Evolutionary conservation across 2,113 vertebrate species (phyloP), one percentile per base, ranked within the genome.

Genomic region (Tachycineta bicolor): DNA sequence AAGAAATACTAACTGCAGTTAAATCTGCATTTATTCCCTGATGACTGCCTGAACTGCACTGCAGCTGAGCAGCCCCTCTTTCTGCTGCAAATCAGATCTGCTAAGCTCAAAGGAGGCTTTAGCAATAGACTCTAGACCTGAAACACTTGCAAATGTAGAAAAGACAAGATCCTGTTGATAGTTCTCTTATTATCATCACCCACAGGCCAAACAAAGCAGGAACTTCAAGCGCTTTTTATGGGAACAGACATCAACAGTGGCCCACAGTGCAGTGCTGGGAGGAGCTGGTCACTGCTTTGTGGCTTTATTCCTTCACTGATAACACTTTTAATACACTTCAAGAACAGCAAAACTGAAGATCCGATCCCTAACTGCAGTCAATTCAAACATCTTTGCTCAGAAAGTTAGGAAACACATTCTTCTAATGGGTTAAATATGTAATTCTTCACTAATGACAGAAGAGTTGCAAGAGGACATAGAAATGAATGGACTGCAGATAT

Each of bases 151-250:
- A 50, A 87, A 59, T 10, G 23, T 24, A 80, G 29, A 71, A 73
- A 23, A 59, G 19, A 71, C 2, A 1, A 14, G 52, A 68, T 41
- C 22, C 12, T 74, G 23, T 19, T 65, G 15, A 46, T 21, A 73
- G 29, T 37, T 44, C 44, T 70, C 24, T 63, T 46, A 25, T 50
- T n/a, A 37, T 39, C 62, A 63, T 70, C 33, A 34, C 44, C 56
- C 26, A 17, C 28, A 21, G 56, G 24, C 22, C 68, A 89, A 20
- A 65, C 3, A 43, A 70, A 25, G 23, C 0, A 0, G 33, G 24
- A 85, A 63, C 5, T 64, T 84, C 13, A 74, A 74, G 13, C 18
- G 14, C 12, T 59, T 0, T 62, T 69, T 62, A 26, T 56, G 28
- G 26, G 37, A 77, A 83, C 14, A 68, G 34, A 28, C 23, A 62